A percentile compares a stretch with the other conserved stretches of the same genome.
Conservation (phyloP, 1,140 invertebrate species). For the Maconellicoccus hirsutus region DNA sequence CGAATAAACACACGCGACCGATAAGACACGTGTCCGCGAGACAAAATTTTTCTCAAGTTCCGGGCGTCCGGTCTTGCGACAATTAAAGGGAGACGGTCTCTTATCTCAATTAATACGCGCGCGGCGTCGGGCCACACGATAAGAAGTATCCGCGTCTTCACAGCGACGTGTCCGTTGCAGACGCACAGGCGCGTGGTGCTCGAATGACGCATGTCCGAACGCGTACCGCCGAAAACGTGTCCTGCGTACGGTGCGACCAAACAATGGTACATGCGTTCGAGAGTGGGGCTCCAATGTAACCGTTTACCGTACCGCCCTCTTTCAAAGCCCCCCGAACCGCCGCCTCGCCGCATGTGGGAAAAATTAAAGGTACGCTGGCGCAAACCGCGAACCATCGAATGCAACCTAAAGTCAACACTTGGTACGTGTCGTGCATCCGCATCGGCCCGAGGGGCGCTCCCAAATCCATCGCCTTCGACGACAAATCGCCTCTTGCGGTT, state of each 20-base stretch:
- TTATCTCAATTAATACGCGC: background rate
- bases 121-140: background rate
- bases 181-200: conserved; percentile 14
- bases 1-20: background rate
- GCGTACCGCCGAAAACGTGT: conserved; percentile 18
- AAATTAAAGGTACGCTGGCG: too few relatives aligned
- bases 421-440: too few relatives aligned
- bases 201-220: conserved; percentile 17
- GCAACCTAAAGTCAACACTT: too few relatives aligned
- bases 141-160: background rate
- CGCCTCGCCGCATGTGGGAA: background rate
- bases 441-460: too few relatives aligned
- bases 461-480: too few relatives aligned
- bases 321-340: too few relatives aligned
- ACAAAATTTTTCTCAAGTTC: conserved; percentile 14
- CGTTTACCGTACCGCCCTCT: background rate
- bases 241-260: background rate
- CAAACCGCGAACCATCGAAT: too few relatives aligned
- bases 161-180: conserved; percentile 12
- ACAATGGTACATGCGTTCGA: conserved; percentile 14
- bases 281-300: conserved; percentile 7
- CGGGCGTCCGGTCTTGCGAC: background rate
- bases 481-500: too few relatives aligned
- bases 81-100: background rate
- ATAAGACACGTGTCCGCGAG: background rate